A percentile compares a stretch with the other conserved stretches of the same genome.
Evolutionary conservation across 2,113 vertebrate species (phyloP).

Genomic region (Motacilla tschutschensis): DNA sequence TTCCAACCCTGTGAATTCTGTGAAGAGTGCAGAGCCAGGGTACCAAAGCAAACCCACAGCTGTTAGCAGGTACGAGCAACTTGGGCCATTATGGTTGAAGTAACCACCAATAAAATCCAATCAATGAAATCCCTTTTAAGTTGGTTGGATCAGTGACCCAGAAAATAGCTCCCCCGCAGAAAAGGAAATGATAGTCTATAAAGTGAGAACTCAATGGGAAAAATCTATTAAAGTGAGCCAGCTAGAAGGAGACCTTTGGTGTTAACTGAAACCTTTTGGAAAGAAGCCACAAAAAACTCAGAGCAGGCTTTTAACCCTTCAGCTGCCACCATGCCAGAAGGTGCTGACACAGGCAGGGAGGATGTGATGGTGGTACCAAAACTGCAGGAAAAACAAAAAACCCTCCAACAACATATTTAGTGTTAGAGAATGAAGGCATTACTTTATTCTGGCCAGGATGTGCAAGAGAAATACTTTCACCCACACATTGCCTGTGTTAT

Average conservation of each 20-base stretch:
- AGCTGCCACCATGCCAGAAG: rapidly evolving
- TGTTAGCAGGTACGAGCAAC: constrained; percentile 46
- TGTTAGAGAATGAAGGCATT: neutral
- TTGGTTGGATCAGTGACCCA: constrained; percentile 85
- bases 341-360: neutral
- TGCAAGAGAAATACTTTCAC: neutral
- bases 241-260: constrained; percentile 69
- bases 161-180: constrained; percentile 85
- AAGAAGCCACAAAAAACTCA: constrained; percentile 57
- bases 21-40: neutral
- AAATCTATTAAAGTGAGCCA: constrained; percentile 77
- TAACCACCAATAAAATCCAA: constrained; percentile 79
- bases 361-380: too few species aligned
- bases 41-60: neutral
- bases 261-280: constrained; percentile 77
- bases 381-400: neutral
- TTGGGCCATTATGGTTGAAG: constrained; percentile 55
- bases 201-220: constrained; percentile 75
- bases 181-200: constrained; percentile 90
- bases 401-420: rapidly evolving
- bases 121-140: constrained; percentile 84
- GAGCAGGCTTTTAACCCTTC: constrained; percentile 65
- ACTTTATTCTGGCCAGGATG: neutral
- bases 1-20: neutral
- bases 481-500: rapidly evolving